Evolutionary conservation across 2,113 vertebrate genomes (phyloP), one percentile per base, ranked within the genome.

Genomic region (Syrrhaptes paradoxus): DNA sequence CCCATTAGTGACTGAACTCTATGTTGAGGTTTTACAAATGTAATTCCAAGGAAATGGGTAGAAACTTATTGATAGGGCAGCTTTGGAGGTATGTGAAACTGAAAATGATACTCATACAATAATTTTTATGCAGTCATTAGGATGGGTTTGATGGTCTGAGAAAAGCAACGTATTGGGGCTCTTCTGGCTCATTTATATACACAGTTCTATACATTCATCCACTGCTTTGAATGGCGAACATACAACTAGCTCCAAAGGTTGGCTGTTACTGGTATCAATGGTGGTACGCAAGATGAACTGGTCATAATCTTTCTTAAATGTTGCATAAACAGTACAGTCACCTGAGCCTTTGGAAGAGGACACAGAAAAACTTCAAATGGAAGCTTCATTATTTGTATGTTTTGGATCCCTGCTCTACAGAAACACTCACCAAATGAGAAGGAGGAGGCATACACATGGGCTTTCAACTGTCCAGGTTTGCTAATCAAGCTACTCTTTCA

Each of bases 401-500:
- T 75, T 38, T 49, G 58, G 15, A 24, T 32, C 18, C n/a, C 20
- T 10, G 12, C 34, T 25, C 36, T 12, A 3, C 5, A 17, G 52
- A 75, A 48, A 68, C 3, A 7, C 10, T 51, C 24, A 3, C 6
- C 18, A 11, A 48, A 71, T 17, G 19, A 46, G 26, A 19, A 49
- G 58, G 38, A 34, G 11, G 4, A 17, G 13, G 2, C 46, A 32
- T 2, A 10, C 28, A 54, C 26, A 3, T 1, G 1, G 71, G 41
- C 18, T 29, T 75, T 46, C 38, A 17, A 15, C 28, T 36, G 8
- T 12, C 52, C 41, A 52, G 51, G 6, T 49, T 79, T 54, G 10
- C 13, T 51, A 43, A 5, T 36, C 29, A 34, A 65, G 49, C 5
- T 10, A 8, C 41, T 26, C 2, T 34, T 67, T 38, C 57, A 75